phyloP scores from a whole-genome alignment of 2,888 invertebrate genomes.

The Volucella inanis region DNA sequence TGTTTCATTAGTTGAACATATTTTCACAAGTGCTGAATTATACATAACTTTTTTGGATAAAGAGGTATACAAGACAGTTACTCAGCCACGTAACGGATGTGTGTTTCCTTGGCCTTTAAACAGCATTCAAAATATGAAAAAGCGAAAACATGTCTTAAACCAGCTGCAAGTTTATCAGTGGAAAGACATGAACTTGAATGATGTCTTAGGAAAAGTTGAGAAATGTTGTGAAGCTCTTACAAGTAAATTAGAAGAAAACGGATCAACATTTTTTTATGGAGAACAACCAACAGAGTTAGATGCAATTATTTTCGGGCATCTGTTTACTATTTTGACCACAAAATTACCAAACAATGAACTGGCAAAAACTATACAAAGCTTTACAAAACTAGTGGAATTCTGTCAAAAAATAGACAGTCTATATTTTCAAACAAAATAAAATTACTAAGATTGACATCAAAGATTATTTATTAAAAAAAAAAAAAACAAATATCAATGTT shows the following conservation, averaged over 20 bases:
- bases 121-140: slow-evolving; percentile 90
- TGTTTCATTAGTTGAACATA: slow-evolving; percentile 94
- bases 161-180: slow-evolving; percentile 91
- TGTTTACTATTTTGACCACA: slow-evolving; percentile 97
- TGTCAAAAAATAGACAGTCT: slow-evolving; percentile 92
- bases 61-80: slow-evolving; percentile 91
- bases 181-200: slow-evolving; percentile 90
- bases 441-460: neutral
- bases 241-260: slow-evolving; percentile 90
- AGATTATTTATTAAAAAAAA: too few relatives aligned
- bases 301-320: slow-evolving; percentile 97
- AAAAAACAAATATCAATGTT: too few relatives aligned
- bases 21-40: slow-evolving; percentile 93
- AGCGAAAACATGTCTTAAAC: slow-evolving; percentile 88
- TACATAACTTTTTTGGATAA: slow-evolving; percentile 95
- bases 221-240: slow-evolving; percentile 95
- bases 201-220: slow-evolving; percentile 88
- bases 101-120: slow-evolving; percentile 97
- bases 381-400: slow-evolving; percentile 90
- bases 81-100: slow-evolving; percentile 92
- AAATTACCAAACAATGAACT: slow-evolving; percentile 92
- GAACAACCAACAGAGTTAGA: slow-evolving; percentile 96
- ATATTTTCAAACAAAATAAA: slow-evolving; percentile 85
- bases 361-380: slow-evolving; percentile 90
- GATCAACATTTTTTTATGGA: slow-evolving; percentile 90